phyloP scores from a whole-genome alignment of 2,797 vertebrate genomes.

The Loris lydekkerianus region DNA sequence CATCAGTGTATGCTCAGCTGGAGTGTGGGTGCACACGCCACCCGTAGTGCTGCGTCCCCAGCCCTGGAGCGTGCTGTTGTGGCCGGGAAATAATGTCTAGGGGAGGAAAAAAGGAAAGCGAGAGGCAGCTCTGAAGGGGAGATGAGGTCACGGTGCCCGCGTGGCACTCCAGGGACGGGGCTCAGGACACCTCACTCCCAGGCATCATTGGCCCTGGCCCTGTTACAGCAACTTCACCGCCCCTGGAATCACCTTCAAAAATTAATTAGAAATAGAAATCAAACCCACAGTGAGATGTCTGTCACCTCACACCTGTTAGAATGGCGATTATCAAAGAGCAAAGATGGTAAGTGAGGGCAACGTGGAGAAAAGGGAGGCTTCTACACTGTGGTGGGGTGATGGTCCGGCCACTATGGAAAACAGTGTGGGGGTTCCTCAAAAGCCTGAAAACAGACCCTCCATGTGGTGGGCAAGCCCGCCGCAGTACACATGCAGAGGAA shows the following conservation, averaged over 20 bases:
- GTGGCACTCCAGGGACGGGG: background rate
- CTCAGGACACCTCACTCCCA: fast-evolving
- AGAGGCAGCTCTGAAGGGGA: slow-evolving; percentile 1
- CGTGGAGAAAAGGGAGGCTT: background rate
- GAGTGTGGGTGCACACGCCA: too few species aligned
- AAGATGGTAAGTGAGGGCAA: background rate
- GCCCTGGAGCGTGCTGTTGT: fast-evolving
- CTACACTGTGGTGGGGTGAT: background rate
- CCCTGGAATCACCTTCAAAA: background rate
- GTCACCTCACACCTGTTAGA: too few species aligned
- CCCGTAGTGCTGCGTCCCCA: background rate
- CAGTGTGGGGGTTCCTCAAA: background rate
- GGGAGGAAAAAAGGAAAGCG: slow-evolving; percentile 62
- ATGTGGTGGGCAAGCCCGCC: background rate
- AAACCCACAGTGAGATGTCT: too few species aligned
- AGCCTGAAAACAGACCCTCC: background rate
- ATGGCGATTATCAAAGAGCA: background rate
- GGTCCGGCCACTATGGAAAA: background rate
- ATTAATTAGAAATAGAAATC: background rate
- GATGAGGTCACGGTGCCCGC: background rate
- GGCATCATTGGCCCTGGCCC: too few species aligned
- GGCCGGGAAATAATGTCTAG: background rate
- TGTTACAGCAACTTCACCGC: fast-evolving
- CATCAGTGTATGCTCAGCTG: background rate
- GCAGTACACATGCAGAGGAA: background rate